Percentiles rank a stretch among this genome's conserved stretches.
phyloP scores from a whole-genome alignment of 2,797 vertebrate genomes.

The Ceryle rudis region DNA sequence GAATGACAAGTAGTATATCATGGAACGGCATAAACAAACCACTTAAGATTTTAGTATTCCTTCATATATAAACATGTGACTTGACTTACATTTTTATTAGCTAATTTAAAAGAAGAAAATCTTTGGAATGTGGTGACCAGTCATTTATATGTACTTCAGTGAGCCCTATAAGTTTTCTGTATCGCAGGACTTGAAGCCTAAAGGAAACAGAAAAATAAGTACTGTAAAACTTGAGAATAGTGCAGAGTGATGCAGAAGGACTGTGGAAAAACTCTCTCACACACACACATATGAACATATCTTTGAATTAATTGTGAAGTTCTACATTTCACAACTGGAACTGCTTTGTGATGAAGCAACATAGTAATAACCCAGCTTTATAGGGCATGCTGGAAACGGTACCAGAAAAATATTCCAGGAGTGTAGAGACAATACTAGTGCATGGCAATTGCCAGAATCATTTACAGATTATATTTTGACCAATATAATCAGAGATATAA shows the following conservation, averaged over 20 bases:
- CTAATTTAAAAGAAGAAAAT: neutral
- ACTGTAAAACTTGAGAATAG: neutral
- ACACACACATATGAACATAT: neutral
- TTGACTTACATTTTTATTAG: neutral
- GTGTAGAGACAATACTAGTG: neutral
- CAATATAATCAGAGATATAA: neutral
- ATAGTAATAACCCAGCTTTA: neutral
- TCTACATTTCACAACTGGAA: neutral
- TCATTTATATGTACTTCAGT: neutral
- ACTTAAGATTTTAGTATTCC: neutral
- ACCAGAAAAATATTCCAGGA: neutral
- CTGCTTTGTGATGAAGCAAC: neutral
- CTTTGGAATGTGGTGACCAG: neutral
- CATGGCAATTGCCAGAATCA: neutral
- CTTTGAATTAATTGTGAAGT: neutral
- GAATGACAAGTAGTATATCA: neutral
- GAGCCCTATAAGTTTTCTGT: neutral
- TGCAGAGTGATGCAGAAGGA: neutral
- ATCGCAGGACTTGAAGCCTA: neutral
- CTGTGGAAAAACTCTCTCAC: neutral
- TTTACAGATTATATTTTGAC: slow-evolving; percentile 11
- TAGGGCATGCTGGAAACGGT: neutral
- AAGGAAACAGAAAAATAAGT: neutral
- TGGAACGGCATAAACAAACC: neutral
- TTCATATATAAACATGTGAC: neutral